Percentiles rank a stretch among this genome's conserved stretches.
These are phyloP conservation scores for Salvelinus sp. DNA, from an alignment of 2,113 vertebrate species.

Conservation along the genomic window DNA sequence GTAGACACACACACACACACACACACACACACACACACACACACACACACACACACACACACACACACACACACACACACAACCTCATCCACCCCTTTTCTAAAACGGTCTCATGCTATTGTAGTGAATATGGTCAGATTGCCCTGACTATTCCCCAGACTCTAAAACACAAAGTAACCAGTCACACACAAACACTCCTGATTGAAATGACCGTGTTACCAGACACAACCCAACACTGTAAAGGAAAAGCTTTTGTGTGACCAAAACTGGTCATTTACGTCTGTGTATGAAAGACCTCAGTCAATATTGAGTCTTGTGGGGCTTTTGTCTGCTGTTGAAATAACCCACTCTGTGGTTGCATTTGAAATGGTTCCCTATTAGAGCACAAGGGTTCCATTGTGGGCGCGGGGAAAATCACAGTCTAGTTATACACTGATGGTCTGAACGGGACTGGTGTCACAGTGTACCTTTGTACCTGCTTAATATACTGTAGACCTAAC, in stretches of 20 bases:
- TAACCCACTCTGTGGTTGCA: constrained; percentile 27
- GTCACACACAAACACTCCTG: constrained; percentile 41
- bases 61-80: background rate
- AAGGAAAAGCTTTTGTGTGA: constrained; percentile 54
- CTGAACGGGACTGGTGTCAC: no score
- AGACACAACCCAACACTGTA: constrained; percentile 42
- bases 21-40: background rate
- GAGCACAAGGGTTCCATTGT: no score
- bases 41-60: background rate
- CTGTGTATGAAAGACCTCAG: constrained; percentile 50
- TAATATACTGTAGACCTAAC: no score
- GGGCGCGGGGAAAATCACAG: no score
- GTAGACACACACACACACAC: background rate
- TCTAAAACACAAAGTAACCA: constrained; percentile 10
- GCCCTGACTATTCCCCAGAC: constrained; percentile 2
- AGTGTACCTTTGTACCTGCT: no score
- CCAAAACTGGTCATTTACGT: constrained; percentile 51
- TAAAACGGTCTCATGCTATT: constrained; percentile 5
- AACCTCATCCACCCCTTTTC: background rate
- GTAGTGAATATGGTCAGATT: constrained; percentile 17
- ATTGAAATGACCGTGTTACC: constrained; percentile 40
- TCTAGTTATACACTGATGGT: no score
- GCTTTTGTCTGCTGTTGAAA: constrained; percentile 53
- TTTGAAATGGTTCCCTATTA: no score
- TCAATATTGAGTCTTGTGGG: constrained; percentile 16